phyloP scores from a whole-genome alignment of 2,888 invertebrate genomes.

The Leptinotarsa tumamoca region DNA sequence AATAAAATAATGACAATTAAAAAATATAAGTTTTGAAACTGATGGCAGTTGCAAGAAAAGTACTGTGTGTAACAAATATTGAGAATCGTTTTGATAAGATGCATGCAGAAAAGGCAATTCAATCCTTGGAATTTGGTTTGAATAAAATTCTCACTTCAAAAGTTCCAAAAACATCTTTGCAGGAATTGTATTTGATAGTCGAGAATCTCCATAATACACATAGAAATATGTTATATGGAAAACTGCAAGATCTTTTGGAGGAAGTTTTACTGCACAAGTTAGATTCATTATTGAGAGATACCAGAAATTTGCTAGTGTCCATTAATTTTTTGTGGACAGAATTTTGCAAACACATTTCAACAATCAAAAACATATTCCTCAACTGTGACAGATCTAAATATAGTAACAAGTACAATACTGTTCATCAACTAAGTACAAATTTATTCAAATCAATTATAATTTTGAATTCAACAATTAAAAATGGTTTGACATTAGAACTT shows the following conservation, averaged over 20 bases:
- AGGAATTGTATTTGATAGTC: constrained; percentile 93
- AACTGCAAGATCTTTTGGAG: constrained; percentile 84
- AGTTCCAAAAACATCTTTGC: constrained; percentile 69
- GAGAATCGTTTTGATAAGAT: constrained; percentile 26
- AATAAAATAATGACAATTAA: constrained; percentile 4
- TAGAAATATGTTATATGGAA: constrained; percentile 74
- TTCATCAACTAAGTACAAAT: constrained; percentile 93
- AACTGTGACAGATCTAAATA: constrained; percentile 90
- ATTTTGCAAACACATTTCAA: constrained; percentile 95
- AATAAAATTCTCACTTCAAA: constrained; percentile 38
- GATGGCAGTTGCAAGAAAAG: constrained; percentile 25
- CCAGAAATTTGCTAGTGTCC: constrained; percentile 87
- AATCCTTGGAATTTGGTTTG: constrained; percentile 17
- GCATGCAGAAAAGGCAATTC: constrained; percentile 17
- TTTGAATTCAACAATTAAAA: constrained; percentile 85
- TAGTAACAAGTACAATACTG: constrained; percentile 85
- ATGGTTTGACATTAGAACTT: constrained; percentile 89
- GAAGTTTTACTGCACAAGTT: constrained; percentile 87
- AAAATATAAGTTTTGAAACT: not conserved
- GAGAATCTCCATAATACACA: constrained; percentile 83
- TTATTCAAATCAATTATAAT: constrained; percentile 92
- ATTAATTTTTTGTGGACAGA: constrained; percentile 94
- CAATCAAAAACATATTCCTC: constrained; percentile 97
- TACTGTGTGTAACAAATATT: constrained; percentile 37
- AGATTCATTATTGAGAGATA: constrained; percentile 84